Conservation (phyloP, 2,113 vertebrate genomes). For the Petromus typicus region DNA sequence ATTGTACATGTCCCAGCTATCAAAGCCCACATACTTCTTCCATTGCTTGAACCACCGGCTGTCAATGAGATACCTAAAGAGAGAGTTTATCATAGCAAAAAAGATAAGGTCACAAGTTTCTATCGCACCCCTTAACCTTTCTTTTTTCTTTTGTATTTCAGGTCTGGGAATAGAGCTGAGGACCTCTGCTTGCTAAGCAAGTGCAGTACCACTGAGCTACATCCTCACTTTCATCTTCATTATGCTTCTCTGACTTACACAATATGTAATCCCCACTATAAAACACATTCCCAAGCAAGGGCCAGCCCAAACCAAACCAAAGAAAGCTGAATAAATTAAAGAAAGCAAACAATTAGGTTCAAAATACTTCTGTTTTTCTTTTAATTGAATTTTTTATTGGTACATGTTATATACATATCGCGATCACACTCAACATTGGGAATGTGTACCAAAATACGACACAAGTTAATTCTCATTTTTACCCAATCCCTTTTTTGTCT, state of each 20-base stretch:
- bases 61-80: conserved; percentile 92
- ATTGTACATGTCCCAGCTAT: conserved; percentile 97
- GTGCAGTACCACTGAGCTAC: background rate
- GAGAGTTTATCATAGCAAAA: background rate
- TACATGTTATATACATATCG: too few species aligned
- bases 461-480: too few species aligned
- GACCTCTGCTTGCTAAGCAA: background rate
- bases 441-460: too few species aligned
- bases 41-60: conserved; percentile 98
- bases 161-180: background rate
- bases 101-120: background rate
- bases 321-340: background rate
- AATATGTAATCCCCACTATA: background rate
- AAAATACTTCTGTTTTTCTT: too few species aligned
- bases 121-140: background rate
- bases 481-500: too few species aligned
- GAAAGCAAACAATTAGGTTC: background rate
- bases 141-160: background rate
- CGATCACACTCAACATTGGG: too few species aligned
- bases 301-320: background rate
- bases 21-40: conserved; percentile 98
- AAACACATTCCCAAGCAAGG: background rate
- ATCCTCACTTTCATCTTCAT: background rate
- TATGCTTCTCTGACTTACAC: background rate
- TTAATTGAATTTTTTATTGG: too few species aligned